These are phyloP conservation scores for Nylanderia fulva DNA, from an alignment of 1,140 invertebrate genomes.

Conservation along the genomic window DNA sequence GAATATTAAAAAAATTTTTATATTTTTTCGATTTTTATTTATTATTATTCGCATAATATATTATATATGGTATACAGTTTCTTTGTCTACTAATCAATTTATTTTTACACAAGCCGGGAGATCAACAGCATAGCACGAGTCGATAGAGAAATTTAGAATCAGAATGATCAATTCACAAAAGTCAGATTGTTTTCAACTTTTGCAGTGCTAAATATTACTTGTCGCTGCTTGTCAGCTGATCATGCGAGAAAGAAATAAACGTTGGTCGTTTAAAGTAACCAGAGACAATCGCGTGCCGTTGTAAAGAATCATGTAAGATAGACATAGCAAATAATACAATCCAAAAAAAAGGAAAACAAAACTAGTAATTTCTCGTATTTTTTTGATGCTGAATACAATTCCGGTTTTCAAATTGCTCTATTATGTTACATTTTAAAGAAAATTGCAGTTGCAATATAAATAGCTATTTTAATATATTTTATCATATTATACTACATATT, in stretches of 20 bases:
- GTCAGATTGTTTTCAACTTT: conserved; percentile 34
- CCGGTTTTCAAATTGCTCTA: no score
- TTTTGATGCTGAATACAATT: no score
- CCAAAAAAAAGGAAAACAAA: no score
- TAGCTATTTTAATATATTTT: no score
- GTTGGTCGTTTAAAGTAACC: conserved; percentile 27
- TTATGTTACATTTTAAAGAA: no score
- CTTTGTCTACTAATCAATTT: conserved; percentile 22
- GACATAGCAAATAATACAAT: neutral
- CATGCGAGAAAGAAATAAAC: conserved; percentile 41
- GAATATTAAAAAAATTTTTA: no score
- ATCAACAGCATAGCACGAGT: conserved; percentile 10
- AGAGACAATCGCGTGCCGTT: conserved; percentile 50
- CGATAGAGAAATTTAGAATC: conserved; percentile 44
- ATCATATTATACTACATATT: no score
- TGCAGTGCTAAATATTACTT: neutral
- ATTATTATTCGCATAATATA: no score
- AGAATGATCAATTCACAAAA: conserved; percentile 20
- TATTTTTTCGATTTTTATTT: no score
- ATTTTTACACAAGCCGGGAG: conserved; percentile 1
- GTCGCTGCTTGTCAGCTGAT: conserved; percentile 25
- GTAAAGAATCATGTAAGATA: neutral
- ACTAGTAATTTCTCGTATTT: no score
- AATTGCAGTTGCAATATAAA: no score
- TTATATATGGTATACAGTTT: no score